These are phyloP conservation scores for Hyppa rectilinea DNA, from an alignment of 2,888 invertebrate species.

Conservation along the genomic window DNA sequence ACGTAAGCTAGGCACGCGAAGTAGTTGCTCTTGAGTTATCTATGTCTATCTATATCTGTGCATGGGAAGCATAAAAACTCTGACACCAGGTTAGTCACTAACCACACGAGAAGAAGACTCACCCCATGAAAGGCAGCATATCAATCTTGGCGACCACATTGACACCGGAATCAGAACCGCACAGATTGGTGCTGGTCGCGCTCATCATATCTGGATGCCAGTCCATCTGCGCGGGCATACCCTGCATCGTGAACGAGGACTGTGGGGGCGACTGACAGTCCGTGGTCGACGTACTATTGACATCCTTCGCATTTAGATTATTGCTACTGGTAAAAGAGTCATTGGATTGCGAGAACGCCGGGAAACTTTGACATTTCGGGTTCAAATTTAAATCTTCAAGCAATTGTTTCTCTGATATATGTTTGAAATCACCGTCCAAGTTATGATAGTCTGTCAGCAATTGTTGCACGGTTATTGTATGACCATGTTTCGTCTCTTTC, in stretches of 20 bases:
- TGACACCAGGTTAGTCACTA: no score
- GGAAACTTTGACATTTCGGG: conserved; percentile 30
- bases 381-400: conserved; percentile 51
- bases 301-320: conserved; percentile 58
- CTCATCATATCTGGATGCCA: conserved; percentile 67
- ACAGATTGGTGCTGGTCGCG: conserved; percentile 58
- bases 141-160: conserved; percentile 82
- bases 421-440: conserved; percentile 37
- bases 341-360: background rate
- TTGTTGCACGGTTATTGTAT: conserved; percentile 72
- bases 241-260: background rate
- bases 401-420: conserved; percentile 60
- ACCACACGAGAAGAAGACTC: no score
- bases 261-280: background rate
- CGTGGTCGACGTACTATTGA: conserved; percentile 2
- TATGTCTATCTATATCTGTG: no score
- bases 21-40: no score
- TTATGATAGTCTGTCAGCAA: conserved; percentile 71
- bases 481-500: conserved; percentile 54
- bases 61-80: no score
- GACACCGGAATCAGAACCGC: conserved; percentile 70
- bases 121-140: conserved; percentile 85
- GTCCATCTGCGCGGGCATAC: conserved; percentile 50
- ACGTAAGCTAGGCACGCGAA: no score
- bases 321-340: conserved; percentile 74